Evolutionary conservation across 2,113 vertebrate species (phyloP).

Genomic region (Aramus guarauna): DNA sequence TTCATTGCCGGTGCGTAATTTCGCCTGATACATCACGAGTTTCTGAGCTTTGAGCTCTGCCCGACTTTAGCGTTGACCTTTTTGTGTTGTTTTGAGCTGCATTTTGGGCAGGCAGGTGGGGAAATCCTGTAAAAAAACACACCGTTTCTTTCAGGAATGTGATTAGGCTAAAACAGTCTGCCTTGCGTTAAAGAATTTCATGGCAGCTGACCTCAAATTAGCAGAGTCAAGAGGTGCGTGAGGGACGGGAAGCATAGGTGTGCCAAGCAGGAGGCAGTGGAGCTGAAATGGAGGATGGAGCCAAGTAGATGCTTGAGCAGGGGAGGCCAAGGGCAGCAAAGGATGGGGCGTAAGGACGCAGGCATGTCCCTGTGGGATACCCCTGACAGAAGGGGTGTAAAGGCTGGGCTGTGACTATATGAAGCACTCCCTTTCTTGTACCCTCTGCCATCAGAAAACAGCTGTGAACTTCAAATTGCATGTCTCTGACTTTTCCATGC

Average conservation of each 20-base stretch:
- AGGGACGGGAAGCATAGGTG: background rate
- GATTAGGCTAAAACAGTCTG: background rate
- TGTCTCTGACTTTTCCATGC: too few species aligned
- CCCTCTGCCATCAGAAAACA: background rate
- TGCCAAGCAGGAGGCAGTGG: fast-evolving
- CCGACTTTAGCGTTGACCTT: fast-evolving
- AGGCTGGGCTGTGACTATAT: background rate
- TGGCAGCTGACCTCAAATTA: background rate
- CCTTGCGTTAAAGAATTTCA: background rate
- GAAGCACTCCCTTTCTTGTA: background rate
- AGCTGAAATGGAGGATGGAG: background rate
- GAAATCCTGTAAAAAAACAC: fast-evolving
- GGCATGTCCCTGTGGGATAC: too few species aligned
- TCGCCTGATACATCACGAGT: background rate
- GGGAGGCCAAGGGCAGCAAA: background rate
- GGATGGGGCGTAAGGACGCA: background rate
- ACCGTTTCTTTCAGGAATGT: background rate
- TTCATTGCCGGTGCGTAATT: background rate
- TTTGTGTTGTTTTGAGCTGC: background rate
- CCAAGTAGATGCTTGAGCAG: background rate
- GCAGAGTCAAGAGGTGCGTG: too few species aligned
- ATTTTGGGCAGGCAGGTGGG: background rate
- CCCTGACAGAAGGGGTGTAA: background rate
- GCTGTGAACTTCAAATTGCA: background rate
- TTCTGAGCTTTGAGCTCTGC: background rate